Conservation (phyloP, 2,888 invertebrate genomes). For the Habrosyne pyritoides region DNA sequence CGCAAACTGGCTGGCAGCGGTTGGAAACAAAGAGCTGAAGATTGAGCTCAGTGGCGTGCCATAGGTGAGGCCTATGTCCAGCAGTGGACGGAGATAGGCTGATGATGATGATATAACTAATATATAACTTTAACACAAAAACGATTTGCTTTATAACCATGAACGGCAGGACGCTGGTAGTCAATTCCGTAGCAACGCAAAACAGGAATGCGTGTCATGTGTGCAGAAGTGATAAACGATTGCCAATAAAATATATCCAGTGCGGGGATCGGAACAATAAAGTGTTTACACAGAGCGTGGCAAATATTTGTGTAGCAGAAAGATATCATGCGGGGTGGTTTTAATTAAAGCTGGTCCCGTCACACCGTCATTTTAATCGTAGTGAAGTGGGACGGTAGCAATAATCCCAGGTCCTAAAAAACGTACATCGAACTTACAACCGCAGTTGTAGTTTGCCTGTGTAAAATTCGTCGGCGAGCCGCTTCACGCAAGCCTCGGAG, state of each 20-base stretch:
- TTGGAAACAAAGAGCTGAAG: too few species aligned
- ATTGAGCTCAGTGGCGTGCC: too few species aligned
- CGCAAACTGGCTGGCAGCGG: too few species aligned
- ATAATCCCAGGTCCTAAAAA: too few species aligned
- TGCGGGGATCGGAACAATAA: conserved; percentile 55
- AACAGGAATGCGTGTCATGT: conserved; percentile 37
- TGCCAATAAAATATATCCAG: conserved; percentile 68
- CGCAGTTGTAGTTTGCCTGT: too few species aligned
- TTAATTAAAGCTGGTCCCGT: conserved; percentile 69
- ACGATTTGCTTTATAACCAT: conserved; percentile 7
- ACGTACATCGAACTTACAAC: too few species aligned
- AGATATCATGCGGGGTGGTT: conserved; percentile 57
- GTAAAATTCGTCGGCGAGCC: too few species aligned
- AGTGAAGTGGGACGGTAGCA: conserved; percentile 20
- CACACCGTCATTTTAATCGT: conserved; percentile 33
- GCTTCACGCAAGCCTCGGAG: too few species aligned
- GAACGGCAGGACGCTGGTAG: background rate
- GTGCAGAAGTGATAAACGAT: conserved; percentile 59
- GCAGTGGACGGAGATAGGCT: too few species aligned
- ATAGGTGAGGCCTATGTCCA: too few species aligned
- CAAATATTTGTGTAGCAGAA: conserved; percentile 67
- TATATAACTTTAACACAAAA: conserved; percentile 11
- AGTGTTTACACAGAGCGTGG: conserved; percentile 63
- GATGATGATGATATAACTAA: too few species aligned
- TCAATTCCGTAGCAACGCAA: background rate